Evolutionary conservation across 2,797 vertebrate species (phyloP), one percentile per base, ranked within the genome.

Genomic region (Danio tinwini): DNA sequence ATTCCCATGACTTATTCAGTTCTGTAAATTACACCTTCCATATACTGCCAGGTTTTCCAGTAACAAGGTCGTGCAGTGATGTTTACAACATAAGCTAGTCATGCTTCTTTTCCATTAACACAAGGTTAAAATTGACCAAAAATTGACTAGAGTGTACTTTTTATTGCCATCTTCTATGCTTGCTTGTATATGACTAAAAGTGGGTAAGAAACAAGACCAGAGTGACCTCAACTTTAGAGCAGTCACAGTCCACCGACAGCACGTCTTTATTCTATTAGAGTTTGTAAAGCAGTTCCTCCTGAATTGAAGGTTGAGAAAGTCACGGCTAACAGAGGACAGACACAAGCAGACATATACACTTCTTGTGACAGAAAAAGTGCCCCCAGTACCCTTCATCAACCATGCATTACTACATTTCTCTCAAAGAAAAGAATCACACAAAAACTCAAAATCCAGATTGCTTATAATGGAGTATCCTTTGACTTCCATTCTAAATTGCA

Each of bases 241-340:
- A 56, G 29, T 47, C 74, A 71, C 55, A 65, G 53, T 78, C 44
- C 47, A 78, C 10, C 0, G 10, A 71, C 67, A 71, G 10, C 76
- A 71, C 19, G 17, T 71, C 56, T 70, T 78, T 50, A 65, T 72
- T 49, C 62, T 42, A 59, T 52, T 62, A 68, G 47, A 16, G 12
- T 73, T 55, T 65, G 61, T 82, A 45, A 44, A 67, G 75, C 62
- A 64, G 47, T 44, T 68, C 39, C 37, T 67, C 12, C 37, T 68
- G 69, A 55, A 63, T 72, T 78, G 61, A 73, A 78, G 81, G 70
- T 69, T 68, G 55, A 78, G 64, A 62, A 62, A 53, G 29, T 71
- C 47, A 78, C 17, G 13, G 37, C 39, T 62, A 78, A 71, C 67
- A 78, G 47, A 52, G 39, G 9, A 69, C 5, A 69, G 47, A 78